Base-by-base conservation (phyloP, 2,797 vertebrate species). In the Melanogrammus aeglefinus region DNA sequence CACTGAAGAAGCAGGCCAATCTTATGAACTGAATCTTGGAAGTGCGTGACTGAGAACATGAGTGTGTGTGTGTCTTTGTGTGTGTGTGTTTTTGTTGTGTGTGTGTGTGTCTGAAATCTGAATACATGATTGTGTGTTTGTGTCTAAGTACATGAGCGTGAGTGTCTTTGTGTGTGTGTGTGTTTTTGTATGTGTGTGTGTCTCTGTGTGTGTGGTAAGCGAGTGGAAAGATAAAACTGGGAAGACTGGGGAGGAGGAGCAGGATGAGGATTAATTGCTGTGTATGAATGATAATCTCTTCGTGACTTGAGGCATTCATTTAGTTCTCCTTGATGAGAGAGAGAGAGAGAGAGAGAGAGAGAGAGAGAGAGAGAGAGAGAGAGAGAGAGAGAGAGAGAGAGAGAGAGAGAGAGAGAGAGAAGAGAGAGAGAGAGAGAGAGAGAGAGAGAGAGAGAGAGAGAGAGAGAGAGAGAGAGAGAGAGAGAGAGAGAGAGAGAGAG, bases 251-350 rank as follows among this genome's bases (percentile, higher is more conserved):
- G 6, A 39, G 47, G 18, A 39, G 36, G 39, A 79, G 16, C 27
- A 24, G 24, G 21, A 16, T 1, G 16, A 72, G 29, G 18, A 27
- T 6, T 29, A 18, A 69, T 27, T 24, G 35, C 35, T 6, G 33
- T 36, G 27, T 51, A 18, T 10, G 7, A 75, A 72, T 18, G 33
- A 79, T 85, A 47, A 33, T 75, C 4, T 72, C 29, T 76, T 73
- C 77, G 72, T 73, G 4, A 76, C 73, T 77, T 80, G 47, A 72
- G 77, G 51, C 31, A 75, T 75, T 57, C 2, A 36, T 75, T 51
- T 75, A 18, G 27, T 24, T 51, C 24, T 12, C 5, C 41, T 51
- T 14, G 29, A 24, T 24, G 18, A 71, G 12, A 31, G 29, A 13
- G 31, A 29, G 21, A 18, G 36, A 21, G 8, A 6, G 21, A 38